Percentiles rank a stretch among this genome's conserved stretches.
These are phyloP conservation scores for Coenonympha glycerion DNA, from an alignment of 2,888 invertebrate genomes.

Conservation along the genomic window DNA sequence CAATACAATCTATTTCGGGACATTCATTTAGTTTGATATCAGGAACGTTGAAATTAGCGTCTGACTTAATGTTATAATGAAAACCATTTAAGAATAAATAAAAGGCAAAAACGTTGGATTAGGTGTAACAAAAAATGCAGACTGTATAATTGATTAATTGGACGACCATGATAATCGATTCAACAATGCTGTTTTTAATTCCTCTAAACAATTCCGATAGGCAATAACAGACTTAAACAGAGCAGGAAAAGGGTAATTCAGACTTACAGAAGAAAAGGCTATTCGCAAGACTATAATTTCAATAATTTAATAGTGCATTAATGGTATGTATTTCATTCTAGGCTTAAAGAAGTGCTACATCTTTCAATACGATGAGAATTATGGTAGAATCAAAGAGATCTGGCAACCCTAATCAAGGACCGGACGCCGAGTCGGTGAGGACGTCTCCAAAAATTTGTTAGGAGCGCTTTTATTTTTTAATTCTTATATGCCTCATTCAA, in stretches of 20 bases:
- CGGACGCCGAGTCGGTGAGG: conserved; percentile 39
- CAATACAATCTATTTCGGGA: not conserved
- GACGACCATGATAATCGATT: not conserved
- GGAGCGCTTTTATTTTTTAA: conserved; percentile 59
- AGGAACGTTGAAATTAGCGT: not conserved
- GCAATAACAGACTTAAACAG: not conserved
- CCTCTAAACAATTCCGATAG: not conserved
- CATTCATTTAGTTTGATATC: conserved; percentile 2
- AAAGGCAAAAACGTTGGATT: not conserved
- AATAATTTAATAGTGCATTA: not conserved
- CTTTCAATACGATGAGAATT: no score
- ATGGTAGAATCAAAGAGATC: not conserved
- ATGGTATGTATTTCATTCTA: no score
- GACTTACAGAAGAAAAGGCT: not conserved
- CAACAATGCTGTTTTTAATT: not conserved
- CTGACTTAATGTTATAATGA: conserved; percentile 1
- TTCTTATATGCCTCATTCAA: conserved; percentile 68
- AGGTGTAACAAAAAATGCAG: not conserved
- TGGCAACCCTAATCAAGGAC: conserved; percentile 9
- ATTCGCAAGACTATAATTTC: no score
- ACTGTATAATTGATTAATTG: conserved; percentile 5
- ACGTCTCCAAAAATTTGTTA: conserved; percentile 67
- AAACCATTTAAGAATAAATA: not conserved
- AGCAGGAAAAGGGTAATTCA: not conserved
- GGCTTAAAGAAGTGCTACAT: not conserved